Evolutionary conservation across 37 sponge, comb jelly and placozoan genomes (phyloP).

Genomic region (Tethya wilhelma): DNA sequence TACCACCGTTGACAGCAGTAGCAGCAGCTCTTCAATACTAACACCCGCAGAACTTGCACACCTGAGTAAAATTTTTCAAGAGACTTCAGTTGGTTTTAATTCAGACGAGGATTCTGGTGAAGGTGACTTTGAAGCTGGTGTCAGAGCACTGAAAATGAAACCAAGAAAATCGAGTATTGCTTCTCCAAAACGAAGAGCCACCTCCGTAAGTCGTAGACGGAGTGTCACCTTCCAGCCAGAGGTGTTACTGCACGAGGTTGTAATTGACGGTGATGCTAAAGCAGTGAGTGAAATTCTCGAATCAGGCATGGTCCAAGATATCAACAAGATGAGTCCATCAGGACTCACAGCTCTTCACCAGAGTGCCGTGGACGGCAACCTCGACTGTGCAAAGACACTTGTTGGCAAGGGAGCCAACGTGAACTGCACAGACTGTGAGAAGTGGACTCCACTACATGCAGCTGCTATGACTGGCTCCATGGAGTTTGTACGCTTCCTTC

Average conservation of each 20-base stretch:
- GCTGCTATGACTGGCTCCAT: conserved; percentile 72
- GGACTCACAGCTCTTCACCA: conserved; percentile 91
- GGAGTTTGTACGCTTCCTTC: conserved; percentile 70
- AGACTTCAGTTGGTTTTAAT: not conserved
- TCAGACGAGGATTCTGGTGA: not conserved
- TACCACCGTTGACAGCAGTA: not conserved
- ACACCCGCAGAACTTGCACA: not conserved
- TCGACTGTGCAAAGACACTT: conserved; percentile 76
- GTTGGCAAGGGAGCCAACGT: conserved; percentile 81
- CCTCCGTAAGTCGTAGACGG: conserved; percentile 19
- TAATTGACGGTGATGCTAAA: conserved; percentile 67
- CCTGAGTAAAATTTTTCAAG: not conserved
- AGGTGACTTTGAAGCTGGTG: not conserved
- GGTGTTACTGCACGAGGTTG: conserved; percentile 75
- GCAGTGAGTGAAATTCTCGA: conserved; percentile 61
- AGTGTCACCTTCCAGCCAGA: conserved; percentile 83
- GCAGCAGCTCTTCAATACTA: not conserved
- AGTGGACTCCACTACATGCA: conserved; percentile 80
- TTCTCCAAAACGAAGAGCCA: not conserved
- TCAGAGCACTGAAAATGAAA: conserved; percentile 32
- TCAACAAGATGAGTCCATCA: conserved; percentile 86
- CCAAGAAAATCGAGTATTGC: conserved; percentile 76
- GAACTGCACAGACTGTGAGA: conserved; percentile 76
- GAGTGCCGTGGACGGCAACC: conserved; percentile 83
- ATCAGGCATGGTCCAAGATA: conserved; percentile 45